Evolutionary conservation across 2,888 invertebrate species (phyloP).

Genomic region (Dicyrtoma fusca): DNA sequence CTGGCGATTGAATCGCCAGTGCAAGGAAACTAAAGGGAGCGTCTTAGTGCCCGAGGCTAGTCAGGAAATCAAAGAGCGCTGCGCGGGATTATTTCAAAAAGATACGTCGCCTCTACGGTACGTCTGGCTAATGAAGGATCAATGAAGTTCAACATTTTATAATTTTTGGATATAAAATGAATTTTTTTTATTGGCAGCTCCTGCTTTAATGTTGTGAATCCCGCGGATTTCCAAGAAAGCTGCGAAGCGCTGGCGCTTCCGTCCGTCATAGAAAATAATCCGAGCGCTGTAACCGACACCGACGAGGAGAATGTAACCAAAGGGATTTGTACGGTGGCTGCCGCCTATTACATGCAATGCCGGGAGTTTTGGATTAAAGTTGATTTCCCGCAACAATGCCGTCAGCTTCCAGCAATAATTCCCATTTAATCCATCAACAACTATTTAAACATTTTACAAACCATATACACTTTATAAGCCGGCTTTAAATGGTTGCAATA

Average conservation of each 20-base stretch:
- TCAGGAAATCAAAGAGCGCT: neutral
- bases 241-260: conserved; percentile 65
- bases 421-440: no score
- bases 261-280: conserved; percentile 1
- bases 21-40: conserved; percentile 24
- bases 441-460: no score
- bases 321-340: conserved; percentile 9
- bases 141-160: no score
- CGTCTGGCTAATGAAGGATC: conserved; percentile 41
- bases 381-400: neutral
- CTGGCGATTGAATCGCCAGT: conserved; percentile 25
- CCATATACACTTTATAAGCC: no score
- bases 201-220: conserved; percentile 64
- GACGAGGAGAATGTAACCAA: neutral
- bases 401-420: no score
- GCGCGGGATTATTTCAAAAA: conserved; percentile 14
- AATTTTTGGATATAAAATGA: no score
- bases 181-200: conserved; percentile 57
- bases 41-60: neutral
- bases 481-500: no score
- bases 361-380: neutral
- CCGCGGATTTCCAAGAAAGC: conserved; percentile 68
- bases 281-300: no score
- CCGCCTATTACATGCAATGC: conserved; percentile 22
- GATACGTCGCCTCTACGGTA: conserved; percentile 29